Evolutionary conservation across 2,113 vertebrate genomes (phyloP).

Genomic region (Zapus hudsonius): DNA sequence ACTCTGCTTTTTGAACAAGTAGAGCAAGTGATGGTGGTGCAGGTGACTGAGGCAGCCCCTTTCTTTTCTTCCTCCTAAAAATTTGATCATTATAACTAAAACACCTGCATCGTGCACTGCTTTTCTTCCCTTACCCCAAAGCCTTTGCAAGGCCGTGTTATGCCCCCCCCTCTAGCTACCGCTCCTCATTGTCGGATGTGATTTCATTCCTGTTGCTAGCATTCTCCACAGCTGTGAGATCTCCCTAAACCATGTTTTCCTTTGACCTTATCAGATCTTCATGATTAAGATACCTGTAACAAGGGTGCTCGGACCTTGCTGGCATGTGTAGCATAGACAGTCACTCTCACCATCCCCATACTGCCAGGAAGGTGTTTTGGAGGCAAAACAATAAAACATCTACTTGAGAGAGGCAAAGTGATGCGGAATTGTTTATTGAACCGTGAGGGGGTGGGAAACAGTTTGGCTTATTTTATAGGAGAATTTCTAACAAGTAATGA

Average conservation of each 20-base stretch:
- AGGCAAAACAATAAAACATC: no score
- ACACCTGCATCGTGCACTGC: background rate
- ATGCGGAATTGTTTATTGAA: background rate
- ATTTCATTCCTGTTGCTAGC: background rate
- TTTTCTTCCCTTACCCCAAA: background rate
- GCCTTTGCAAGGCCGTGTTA: background rate
- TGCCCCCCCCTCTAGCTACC: no score
- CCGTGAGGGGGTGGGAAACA: background rate
- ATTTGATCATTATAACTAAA: background rate
- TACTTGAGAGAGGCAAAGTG: no score
- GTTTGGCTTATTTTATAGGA: background rate
- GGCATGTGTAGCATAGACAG: background rate
- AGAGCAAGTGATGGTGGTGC: background rate
- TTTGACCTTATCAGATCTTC: background rate
- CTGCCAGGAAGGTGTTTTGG: background rate
- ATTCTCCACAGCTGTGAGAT: background rate
- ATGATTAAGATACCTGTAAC: background rate
- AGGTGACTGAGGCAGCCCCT: background rate
- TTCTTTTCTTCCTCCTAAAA: background rate
- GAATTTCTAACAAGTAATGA: constrained; percentile 8
- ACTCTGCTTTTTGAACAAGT: background rate
- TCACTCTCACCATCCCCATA: background rate
- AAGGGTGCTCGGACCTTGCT: background rate
- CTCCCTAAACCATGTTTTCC: background rate
- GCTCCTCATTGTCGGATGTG: no score